Evolutionary conservation across 1,140 invertebrate species (phyloP).

Genomic region (Gerris buenoi): DNA sequence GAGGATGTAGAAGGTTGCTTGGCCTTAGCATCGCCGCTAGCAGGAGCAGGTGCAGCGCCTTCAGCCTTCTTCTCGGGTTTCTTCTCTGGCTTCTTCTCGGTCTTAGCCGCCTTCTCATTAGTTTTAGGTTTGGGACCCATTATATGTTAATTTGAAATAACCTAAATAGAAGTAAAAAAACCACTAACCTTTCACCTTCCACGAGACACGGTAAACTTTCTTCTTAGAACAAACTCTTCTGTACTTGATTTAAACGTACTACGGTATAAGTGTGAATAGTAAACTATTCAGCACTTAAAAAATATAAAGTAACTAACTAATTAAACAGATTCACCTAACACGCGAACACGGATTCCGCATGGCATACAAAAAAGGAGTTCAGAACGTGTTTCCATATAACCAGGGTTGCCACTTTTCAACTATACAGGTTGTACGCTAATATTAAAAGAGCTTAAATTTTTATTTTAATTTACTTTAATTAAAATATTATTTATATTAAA

Average conservation of each 20-base stretch:
- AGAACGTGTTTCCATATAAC: neutral
- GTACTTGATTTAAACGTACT: too few species aligned
- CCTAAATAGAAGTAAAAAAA: too few species aligned
- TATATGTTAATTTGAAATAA: neutral
- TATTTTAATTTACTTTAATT: too few species aligned
- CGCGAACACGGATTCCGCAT: neutral
- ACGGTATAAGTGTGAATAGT: too few species aligned
- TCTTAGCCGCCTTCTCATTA: neutral
- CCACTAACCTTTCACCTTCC: too few species aligned
- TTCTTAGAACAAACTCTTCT: too few species aligned
- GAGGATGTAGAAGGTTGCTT: constrained; percentile 26
- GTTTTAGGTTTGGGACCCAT: neutral
- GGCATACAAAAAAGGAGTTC: neutral
- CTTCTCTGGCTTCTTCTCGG: constrained; percentile 28
- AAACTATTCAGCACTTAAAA: too few species aligned
- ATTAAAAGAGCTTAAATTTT: too few species aligned
- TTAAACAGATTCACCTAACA: neutral
- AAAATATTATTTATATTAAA: too few species aligned
- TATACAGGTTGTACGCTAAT: too few species aligned
- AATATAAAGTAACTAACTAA: too few species aligned
- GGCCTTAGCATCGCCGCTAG: constrained; percentile 19
- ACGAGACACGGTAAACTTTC: too few species aligned
- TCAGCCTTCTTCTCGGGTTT: constrained; percentile 39
- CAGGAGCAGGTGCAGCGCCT: constrained; percentile 31
- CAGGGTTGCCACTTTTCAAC: neutral